Conservation (phyloP, 2,113 vertebrate genomes). For the Ictidomys tridecemlineatus region DNA sequence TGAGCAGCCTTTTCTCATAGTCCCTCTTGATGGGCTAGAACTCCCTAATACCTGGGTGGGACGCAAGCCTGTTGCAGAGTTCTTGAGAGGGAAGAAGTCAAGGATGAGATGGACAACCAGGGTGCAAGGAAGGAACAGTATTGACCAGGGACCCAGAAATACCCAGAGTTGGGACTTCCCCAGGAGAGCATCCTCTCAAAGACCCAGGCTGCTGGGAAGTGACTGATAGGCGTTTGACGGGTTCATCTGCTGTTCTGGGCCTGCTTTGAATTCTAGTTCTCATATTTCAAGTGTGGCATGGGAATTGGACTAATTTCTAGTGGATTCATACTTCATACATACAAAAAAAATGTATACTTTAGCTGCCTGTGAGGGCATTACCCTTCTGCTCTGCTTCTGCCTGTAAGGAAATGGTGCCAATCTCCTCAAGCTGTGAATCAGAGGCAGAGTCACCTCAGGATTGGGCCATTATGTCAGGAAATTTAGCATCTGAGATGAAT, state of each 20-base stretch:
- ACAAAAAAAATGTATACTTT: background rate
- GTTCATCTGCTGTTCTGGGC: background rate
- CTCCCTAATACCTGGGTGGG: background rate
- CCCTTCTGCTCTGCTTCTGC: background rate
- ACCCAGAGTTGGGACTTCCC: background rate
- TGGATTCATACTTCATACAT: background rate
- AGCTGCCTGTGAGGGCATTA: background rate
- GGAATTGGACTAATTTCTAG: background rate
- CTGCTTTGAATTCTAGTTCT: background rate
- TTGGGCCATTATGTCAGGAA: background rate
- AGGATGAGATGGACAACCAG: background rate
- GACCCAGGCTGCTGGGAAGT: background rate
- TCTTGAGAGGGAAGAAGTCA: background rate
- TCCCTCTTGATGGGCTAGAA: background rate
- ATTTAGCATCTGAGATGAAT: background rate
- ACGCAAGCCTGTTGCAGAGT: fast-evolving
- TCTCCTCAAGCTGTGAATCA: background rate
- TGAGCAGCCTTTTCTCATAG: background rate
- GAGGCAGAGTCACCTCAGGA: background rate
- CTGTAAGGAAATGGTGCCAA: background rate
- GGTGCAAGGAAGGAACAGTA: background rate
- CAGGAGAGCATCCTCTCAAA: too few species aligned
- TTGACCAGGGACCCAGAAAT: background rate
- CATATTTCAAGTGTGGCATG: background rate
- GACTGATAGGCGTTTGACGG: fast-evolving